Conservation (phyloP, 2,113 vertebrate species). For the Callipepla californica region DNA sequence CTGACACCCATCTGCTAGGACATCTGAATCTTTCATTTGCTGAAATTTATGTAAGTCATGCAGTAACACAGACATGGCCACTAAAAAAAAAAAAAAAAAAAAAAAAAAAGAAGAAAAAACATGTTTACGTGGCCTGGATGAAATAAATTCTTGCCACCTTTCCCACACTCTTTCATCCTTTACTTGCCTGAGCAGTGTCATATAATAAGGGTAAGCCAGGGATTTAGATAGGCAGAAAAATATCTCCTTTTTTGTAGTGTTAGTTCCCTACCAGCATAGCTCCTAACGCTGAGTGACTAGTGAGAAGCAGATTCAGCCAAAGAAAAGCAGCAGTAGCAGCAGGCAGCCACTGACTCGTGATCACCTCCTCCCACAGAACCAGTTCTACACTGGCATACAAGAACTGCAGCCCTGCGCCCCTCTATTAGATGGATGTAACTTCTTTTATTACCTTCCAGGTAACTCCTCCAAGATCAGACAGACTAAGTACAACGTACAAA, state of each 20-base stretch:
- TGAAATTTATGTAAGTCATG: neutral
- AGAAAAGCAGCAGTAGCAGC: neutral
- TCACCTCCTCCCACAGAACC: neutral
- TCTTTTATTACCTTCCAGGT: neutral
- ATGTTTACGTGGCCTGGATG: neutral
- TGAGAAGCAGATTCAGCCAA: neutral
- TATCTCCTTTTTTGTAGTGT: neutral
- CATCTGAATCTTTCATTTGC: neutral
- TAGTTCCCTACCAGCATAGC: neutral
- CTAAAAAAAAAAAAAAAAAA: neutral
- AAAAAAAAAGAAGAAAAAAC: neutral
- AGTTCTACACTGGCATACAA: neutral
- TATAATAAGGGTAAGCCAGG: neutral
- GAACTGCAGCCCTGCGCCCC: neutral
- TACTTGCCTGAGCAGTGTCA: neutral
- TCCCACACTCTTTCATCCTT: neutral
- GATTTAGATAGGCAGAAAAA: neutral
- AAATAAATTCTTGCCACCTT: neutral
- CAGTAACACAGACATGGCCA: neutral
- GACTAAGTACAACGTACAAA: neutral
- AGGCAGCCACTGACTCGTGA: rapidly evolving
- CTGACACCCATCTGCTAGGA: neutral
- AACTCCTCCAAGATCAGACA: neutral
- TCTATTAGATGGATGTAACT: neutral
- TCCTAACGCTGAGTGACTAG: neutral